Base-by-base conservation (phyloP, 2,797 vertebrate species). In the Aldrovandia affinis region DNA sequence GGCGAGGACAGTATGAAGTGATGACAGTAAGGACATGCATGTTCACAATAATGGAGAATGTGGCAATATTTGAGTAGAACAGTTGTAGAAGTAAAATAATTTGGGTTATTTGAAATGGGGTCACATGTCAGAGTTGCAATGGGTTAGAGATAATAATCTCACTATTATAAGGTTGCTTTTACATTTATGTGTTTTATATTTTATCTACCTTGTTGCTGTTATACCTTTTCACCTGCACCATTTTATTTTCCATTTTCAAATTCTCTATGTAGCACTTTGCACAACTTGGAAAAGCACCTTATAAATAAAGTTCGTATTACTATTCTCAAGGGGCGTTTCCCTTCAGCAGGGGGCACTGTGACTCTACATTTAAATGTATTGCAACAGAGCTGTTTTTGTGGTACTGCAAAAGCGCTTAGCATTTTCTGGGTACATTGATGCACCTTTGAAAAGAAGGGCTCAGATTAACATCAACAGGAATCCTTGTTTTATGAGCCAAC, bases 301-400 rank as follows among this genome's bases (percentile, higher is more conserved):
- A n/a, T n/a, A n/a, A n/a, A n/a, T n/a, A n/a, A n/a, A n/a, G n/a
- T n/a, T n/a, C n/a, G n/a, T n/a, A n/a, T n/a, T n/a, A 39, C 44
- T 54, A 33, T 82, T 9, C 52, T 22, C 15, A 30, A 61, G 10
- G 42, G 68, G 28, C 6, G 30, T 25, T 25, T 70, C 55, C 36
- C 30, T 63, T 82, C 85, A 73, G 14, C 78, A 86, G 85, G 81
- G 85, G 85, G 85, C 81, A 59, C 81, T 80, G 50, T 63, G 61
- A 82, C 42, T 61, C 84, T 73, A 33, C 30, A 79, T 54, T 78
- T 65, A 50, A 4, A 82, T 14, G 25, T 39, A 81, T 39, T 25
- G n/a, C 25, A 36, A 30, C 47, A 44, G 39, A 44, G 25, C 28
- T 28, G 44, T 47, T 65, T 68, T 8, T 39, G 10, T 82, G 59